phyloP scores from a whole-genome alignment of 1,140 invertebrate species.

The Phymastichus coffea region DNA sequence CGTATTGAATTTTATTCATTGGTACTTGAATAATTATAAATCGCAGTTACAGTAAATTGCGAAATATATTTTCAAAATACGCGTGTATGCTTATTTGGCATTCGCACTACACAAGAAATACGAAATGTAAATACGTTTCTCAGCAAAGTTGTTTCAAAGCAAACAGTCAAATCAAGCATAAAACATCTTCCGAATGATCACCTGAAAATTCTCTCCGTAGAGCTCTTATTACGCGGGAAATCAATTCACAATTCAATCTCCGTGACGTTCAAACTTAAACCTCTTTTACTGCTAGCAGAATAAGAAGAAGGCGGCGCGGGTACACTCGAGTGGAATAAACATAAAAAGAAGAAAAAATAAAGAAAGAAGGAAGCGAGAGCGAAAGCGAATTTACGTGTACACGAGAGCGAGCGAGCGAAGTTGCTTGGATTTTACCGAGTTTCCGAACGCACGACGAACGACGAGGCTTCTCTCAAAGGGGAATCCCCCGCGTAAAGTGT shows the following conservation, averaged over 20 bases:
- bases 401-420: background rate
- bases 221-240: background rate
- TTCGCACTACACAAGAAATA: no score
- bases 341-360: background rate
- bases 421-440: constrained; percentile 44
- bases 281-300: background rate
- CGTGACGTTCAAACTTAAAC: constrained; percentile 2
- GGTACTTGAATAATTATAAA: no score
- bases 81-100: no score
- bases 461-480: constrained; percentile 38
- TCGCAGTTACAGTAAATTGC: no score
- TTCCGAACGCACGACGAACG: constrained; percentile 37
- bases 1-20: no score
- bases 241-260: constrained; percentile 18
- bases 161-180: no score
- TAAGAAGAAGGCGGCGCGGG: background rate
- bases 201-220: no score
- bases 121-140: no score
- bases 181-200: no score
- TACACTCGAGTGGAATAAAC: background rate
- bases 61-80: no score
- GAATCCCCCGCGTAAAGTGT: constrained; percentile 28
- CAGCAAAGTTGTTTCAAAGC: no score
- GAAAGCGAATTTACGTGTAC: constrained; percentile 16
- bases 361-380: constrained; percentile 14